Conservation (phyloP, 1,140 invertebrate species). For the Pogonomyrmex californicus region DNA sequence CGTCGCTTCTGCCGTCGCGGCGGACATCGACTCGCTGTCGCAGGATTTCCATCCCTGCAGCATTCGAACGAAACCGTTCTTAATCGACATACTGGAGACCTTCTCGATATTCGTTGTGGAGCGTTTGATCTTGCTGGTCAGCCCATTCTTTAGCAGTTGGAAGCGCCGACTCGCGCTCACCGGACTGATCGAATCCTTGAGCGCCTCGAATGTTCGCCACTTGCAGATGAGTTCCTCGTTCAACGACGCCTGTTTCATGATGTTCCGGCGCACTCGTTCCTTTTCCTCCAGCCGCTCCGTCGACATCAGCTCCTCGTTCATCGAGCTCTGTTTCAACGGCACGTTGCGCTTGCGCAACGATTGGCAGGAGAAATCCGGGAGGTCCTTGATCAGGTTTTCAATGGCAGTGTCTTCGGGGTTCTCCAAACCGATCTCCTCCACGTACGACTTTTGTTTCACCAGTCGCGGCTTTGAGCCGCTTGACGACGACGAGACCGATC, state of each 20-base stretch:
- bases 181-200: slow-evolving; percentile 92
- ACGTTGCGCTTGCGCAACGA: slow-evolving; percentile 86
- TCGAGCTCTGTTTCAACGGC: slow-evolving; percentile 94
- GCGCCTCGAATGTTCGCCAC: slow-evolving; percentile 90
- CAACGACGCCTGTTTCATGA: slow-evolving; percentile 95
- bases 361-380: slow-evolving; percentile 75
- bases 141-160: slow-evolving; percentile 94
- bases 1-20: slow-evolving; percentile 49
- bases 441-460: slow-evolving; percentile 83
- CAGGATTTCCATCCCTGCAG: slow-evolving; percentile 91
- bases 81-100: slow-evolving; percentile 90
- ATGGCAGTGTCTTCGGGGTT: slow-evolving; percentile 83
- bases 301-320: slow-evolving; percentile 96
- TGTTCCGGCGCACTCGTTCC: slow-evolving; percentile 93
- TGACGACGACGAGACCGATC: slow-evolving; percentile 76
- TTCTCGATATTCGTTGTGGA: slow-evolving; percentile 94
- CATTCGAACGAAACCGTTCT: slow-evolving; percentile 91
- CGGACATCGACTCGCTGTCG: slow-evolving; percentile 85
- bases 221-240: slow-evolving; percentile 95
- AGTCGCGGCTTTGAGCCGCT: slow-evolving; percentile 81
- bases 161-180: slow-evolving; percentile 92
- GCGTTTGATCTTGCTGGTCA: slow-evolving; percentile 93
- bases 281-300: slow-evolving; percentile 94
- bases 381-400: slow-evolving; percentile 79
- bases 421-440: slow-evolving; percentile 80